Evolutionary conservation across 2,888 invertebrate species (phyloP).

Genomic region (Xanthia togata): DNA sequence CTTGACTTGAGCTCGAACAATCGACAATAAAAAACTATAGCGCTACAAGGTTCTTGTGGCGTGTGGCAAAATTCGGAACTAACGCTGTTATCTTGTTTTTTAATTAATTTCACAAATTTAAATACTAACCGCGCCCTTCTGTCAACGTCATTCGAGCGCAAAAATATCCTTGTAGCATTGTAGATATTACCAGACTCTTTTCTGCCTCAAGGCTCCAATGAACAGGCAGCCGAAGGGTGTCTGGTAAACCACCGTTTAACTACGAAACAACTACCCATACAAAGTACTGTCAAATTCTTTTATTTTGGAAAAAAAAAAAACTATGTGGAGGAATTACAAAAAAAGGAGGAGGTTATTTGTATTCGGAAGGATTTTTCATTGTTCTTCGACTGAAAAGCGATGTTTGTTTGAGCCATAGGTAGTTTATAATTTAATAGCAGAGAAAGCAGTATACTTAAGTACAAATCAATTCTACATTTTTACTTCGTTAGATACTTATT

Average conservation of each 20-base stretch:
- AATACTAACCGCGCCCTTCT: neutral
- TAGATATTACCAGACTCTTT: neutral
- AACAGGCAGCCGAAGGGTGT: neutral
- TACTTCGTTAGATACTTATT: conserved; percentile 27
- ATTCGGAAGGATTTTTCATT: neutral
- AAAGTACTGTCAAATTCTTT: neutral
- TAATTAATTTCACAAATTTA: neutral
- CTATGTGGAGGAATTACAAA: neutral
- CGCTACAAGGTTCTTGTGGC: neutral
- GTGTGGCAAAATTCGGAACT: neutral
- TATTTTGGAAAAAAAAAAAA: neutral
- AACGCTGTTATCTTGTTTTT: neutral
- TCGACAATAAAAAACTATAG: neutral
- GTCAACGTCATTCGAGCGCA: neutral
- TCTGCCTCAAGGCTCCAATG: neutral
- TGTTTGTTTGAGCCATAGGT: conserved; percentile 3
- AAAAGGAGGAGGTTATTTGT: neutral
- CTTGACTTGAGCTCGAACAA: conserved; percentile 17
- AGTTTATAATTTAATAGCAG: conserved; percentile 37
- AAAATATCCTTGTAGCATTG: neutral
- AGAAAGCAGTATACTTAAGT: conserved; percentile 27
- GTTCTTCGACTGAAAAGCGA: neutral
- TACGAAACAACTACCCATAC: neutral
- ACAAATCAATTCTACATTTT: conserved; percentile 13
- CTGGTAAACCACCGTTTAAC: neutral